These are phyloP conservation scores for Drosophila parthenogenetica DNA, from an alignment of 2,888 invertebrate species.

Conservation along the genomic window DNA sequence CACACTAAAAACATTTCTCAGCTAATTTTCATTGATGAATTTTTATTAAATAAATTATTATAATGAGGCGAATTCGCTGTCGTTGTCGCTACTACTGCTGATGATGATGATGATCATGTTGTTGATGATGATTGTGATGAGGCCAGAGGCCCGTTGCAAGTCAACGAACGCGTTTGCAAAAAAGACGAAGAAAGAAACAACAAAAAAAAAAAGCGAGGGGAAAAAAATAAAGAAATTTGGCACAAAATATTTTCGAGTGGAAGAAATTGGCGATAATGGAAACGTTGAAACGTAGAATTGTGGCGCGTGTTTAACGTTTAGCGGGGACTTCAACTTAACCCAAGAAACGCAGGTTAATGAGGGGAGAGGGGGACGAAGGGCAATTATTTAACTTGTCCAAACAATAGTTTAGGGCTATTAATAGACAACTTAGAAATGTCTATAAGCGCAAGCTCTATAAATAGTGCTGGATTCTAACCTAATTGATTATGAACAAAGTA, in stretches of 20 bases:
- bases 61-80: conserved; percentile 58
- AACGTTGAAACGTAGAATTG: conserved; percentile 24
- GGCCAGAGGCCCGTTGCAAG: conserved; percentile 62
- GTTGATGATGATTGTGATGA: conserved; percentile 14
- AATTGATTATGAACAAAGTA: conserved; percentile 46
- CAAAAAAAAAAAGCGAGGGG: conserved; percentile 42
- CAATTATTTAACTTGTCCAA: conserved; percentile 10
- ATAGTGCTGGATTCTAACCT: conserved; percentile 36
- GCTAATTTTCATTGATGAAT: conserved; percentile 82
- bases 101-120: conserved; percentile 1
- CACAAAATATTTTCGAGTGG: conserved; percentile 58
- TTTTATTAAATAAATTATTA: conserved; percentile 82
- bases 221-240: conserved; percentile 48
- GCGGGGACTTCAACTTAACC: background rate
- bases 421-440: conserved; percentile 26
- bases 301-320: conserved; percentile 71
- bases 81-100: conserved; percentile 5
- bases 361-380: background rate
- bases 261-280: conserved; percentile 51
- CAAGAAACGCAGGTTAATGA: background rate
- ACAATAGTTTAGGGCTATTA: conserved; percentile 27
- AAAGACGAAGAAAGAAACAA: conserved; percentile 19
- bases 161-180: conserved; percentile 59
- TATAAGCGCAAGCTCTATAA: conserved; percentile 38
- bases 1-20: conserved; percentile 40